phyloP scores from a whole-genome alignment of 2,797 vertebrate genomes.

The Mormyrus hasselquistii region DNA sequence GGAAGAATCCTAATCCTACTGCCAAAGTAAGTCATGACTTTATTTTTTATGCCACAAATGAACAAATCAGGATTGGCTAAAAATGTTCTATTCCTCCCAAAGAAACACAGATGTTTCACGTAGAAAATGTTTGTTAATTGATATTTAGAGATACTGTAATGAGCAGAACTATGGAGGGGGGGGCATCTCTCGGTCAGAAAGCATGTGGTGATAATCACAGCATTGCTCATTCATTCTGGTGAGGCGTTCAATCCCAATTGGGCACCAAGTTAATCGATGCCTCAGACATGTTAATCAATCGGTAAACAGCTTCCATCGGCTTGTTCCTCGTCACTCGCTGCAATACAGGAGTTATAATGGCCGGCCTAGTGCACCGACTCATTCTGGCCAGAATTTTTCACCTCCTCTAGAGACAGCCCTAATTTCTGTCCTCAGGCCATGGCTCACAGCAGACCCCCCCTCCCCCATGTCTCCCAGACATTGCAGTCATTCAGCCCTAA shows the following conservation, averaged over 20 bases:
- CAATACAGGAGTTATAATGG: not conserved
- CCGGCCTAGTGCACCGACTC: not conserved
- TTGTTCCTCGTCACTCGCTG: constrained; percentile 22
- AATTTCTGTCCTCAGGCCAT: constrained; percentile 38
- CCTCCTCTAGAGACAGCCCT: constrained; percentile 8
- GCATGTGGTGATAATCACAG: constrained; percentile 53
- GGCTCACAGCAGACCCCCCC: constrained; percentile 12
- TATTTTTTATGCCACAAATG: not conserved
- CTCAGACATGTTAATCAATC: constrained; percentile 62
- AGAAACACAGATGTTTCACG: not conserved
- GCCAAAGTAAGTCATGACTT: not conserved
- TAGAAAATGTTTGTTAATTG: not conserved
- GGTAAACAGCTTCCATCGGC: constrained; percentile 45
- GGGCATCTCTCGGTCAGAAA: not conserved
- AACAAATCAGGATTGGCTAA: not conserved
- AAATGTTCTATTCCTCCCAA: not conserved
- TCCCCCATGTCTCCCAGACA: constrained; percentile 25
- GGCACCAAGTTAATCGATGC: constrained; percentile 55
- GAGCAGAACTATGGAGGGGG: not conserved
- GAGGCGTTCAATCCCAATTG: constrained; percentile 48
- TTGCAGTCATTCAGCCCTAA: constrained; percentile 31
- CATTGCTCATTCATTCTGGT: constrained; percentile 52
- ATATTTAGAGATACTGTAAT: not conserved
- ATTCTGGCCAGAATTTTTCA: not conserved
- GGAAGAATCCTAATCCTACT: not conserved